These are phyloP conservation scores for Phrynocephalus vlangalii DNA, from an alignment of 2,797 vertebrate genomes.

Conservation along the genomic window DNA sequence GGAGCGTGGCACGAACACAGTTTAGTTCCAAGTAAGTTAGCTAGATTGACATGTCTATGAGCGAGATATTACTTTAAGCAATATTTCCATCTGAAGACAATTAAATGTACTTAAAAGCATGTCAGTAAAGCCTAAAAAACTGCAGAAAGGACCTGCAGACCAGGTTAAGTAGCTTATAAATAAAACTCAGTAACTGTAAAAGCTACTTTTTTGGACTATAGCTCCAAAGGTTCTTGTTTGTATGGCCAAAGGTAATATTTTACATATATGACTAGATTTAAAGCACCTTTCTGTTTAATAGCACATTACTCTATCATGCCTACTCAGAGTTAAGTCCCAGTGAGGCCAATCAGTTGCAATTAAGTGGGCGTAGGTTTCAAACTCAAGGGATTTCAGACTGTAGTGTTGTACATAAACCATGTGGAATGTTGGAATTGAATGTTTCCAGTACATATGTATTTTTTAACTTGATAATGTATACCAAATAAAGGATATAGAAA, in stretches of 20 bases:
- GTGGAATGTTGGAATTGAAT: neutral
- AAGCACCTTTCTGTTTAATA: neutral
- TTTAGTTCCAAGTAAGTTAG: slow-evolving; percentile 4
- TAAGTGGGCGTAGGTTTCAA: neutral
- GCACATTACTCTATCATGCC: neutral
- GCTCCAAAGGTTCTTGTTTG: too few species aligned
- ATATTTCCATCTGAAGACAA: slow-evolving; percentile 4
- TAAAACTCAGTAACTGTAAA: too few species aligned
- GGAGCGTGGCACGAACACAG: neutral
- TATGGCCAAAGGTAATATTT: too few species aligned
- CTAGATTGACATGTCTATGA: neutral
- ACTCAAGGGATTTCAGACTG: neutral
- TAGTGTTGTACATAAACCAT: neutral
- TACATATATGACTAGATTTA: neutral
- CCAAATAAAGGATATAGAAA: slow-evolving; percentile 35
- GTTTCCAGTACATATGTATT: neutral
- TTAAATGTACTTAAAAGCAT: slow-evolving; percentile 6
- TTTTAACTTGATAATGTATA: slow-evolving; percentile 12
- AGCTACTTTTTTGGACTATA: too few species aligned
- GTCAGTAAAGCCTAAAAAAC: slow-evolving; percentile 1
- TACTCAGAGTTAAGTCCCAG: neutral
- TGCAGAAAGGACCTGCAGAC: neutral
- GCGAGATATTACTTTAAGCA: neutral
- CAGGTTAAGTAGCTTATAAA: neutral
- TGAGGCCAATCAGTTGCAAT: neutral